Evolutionary conservation across 2,888 invertebrate species (phyloP).

Genomic region (Calliopum simillimum): DNA sequence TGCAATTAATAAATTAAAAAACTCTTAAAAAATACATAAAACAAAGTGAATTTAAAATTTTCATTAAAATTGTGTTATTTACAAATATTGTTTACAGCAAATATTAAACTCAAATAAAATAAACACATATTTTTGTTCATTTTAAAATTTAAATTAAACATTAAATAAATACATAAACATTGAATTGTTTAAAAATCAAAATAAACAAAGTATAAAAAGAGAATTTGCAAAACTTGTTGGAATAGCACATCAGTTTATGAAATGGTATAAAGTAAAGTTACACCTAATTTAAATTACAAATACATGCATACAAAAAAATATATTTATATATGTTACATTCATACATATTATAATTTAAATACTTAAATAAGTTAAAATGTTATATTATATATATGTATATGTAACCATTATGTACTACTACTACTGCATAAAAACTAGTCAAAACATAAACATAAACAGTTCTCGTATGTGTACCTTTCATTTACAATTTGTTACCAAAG

Average conservation of each 20-base stretch:
- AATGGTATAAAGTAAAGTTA: neutral
- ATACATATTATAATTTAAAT: neutral
- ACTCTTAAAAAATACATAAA: too few relatives aligned
- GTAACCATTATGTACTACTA: neutral
- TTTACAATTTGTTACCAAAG: conserved; percentile 11
- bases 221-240: conserved; percentile 28
- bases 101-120: too few relatives aligned
- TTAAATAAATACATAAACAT: too few relatives aligned
- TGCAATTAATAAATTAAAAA: too few relatives aligned
- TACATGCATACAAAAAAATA: neutral
- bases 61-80: too few relatives aligned
- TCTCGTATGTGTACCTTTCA: neutral
- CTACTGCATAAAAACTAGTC: neutral
- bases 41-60: too few relatives aligned
- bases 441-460: neutral
- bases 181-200: conserved; percentile 4
- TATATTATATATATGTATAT: too few relatives aligned
- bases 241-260: conserved; percentile 22
- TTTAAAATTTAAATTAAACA: too few relatives aligned
- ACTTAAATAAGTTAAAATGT: neutral
- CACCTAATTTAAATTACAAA: neutral
- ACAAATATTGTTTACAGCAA: too few relatives aligned
- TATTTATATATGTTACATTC: neutral
- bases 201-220: conserved; percentile 22
- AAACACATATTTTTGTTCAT: too few relatives aligned